Conservation (phyloP, 1,140 invertebrate species). For the Sinonovacula constricta region DNA sequence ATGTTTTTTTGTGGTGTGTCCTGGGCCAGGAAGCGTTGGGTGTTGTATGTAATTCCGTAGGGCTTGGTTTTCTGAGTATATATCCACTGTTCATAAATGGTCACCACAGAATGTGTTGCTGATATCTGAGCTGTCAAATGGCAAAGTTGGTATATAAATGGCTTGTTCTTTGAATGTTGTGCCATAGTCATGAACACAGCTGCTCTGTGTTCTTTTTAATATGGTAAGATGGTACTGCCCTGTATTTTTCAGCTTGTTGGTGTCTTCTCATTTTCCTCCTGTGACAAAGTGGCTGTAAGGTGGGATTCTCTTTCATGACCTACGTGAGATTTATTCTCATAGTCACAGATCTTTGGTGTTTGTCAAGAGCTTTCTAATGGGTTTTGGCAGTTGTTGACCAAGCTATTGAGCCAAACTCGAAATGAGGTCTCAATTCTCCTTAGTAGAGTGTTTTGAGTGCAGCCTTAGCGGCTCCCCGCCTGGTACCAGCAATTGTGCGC, state of each 20-base stretch:
- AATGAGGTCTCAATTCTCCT: not conserved
- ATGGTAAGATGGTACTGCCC: too few relatives aligned
- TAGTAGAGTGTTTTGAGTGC: not conserved
- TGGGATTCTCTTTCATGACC: too few relatives aligned
- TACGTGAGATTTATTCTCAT: too few relatives aligned
- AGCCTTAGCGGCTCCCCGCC: not conserved
- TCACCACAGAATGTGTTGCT: too few relatives aligned
- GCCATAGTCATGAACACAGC: too few relatives aligned
- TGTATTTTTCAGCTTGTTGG: too few relatives aligned
- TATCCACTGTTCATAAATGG: too few relatives aligned
- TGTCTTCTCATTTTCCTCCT: not conserved
- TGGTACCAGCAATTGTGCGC: not conserved
- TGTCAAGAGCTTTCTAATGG: not conserved
- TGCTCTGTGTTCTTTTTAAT: too few relatives aligned
- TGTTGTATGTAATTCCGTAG: too few relatives aligned
- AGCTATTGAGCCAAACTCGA: not conserved
- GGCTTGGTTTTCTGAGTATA: too few relatives aligned
- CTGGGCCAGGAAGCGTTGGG: too few relatives aligned
- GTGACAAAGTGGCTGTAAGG: not conserved
- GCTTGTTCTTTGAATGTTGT: not conserved
- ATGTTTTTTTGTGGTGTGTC: not conserved
- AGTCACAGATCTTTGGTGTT: not conserved
- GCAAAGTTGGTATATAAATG: not conserved
- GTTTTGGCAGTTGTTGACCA: not conserved
- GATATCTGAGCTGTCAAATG: too few relatives aligned